Evolutionary conservation across 2,888 invertebrate genomes (phyloP).

Genomic region (Augiades crinisus): DNA sequence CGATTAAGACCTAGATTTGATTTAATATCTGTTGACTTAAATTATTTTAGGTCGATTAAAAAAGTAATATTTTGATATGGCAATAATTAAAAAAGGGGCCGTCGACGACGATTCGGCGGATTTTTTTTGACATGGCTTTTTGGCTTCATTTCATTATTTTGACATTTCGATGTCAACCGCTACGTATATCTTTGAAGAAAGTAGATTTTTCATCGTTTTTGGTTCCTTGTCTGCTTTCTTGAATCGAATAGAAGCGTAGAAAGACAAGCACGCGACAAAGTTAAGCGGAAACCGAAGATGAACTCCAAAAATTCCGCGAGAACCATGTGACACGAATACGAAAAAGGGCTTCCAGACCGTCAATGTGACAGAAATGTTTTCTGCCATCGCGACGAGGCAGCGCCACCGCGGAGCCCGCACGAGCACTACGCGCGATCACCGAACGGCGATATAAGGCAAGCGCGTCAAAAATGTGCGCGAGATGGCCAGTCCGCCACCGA

Average conservation of each 20-base stretch:
- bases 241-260: constrained; percentile 46
- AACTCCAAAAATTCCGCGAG: constrained; percentile 65
- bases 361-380: constrained; percentile 82
- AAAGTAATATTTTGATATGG: constrained; percentile 11
- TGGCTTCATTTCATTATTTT: constrained; percentile 80
- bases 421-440: constrained; percentile 66
- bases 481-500: constrained; percentile 81
- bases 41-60: no score
- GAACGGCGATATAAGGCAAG: constrained; percentile 70
- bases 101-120: constrained; percentile 68
- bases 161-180: constrained; percentile 81
- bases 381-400: constrained; percentile 75
- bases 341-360: constrained; percentile 78
- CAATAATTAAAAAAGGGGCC: constrained; percentile 30
- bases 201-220: constrained; percentile 58
- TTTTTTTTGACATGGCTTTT: constrained; percentile 78
- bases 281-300: constrained; percentile 43
- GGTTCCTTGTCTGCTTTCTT: constrained; percentile 51
- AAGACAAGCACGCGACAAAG: constrained; percentile 40
- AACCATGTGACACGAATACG: constrained; percentile 82
- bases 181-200: constrained; percentile 77
- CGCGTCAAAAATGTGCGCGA: constrained; percentile 78
- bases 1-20: no score
- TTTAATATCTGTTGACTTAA: no score
- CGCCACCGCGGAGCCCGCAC: constrained; percentile 62